Conservation (phyloP, 2,113 vertebrate species). For the Pelodiscus sinensis region DNA sequence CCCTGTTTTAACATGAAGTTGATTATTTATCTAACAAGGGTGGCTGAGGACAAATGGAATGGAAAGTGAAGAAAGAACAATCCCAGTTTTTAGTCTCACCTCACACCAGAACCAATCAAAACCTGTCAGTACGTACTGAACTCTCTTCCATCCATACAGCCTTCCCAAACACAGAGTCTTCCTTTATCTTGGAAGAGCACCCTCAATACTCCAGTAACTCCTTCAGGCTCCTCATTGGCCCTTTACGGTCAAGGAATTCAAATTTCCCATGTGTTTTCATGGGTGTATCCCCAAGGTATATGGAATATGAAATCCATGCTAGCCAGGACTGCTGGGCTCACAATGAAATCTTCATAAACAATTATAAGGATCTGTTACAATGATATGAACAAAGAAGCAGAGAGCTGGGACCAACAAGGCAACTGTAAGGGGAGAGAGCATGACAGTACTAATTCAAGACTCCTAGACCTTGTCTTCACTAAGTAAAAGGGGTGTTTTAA, state of each 20-base stretch:
- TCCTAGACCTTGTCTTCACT: neutral
- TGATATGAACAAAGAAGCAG: neutral
- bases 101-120: neutral
- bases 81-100: neutral
- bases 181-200: neutral
- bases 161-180: neutral
- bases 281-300: neutral
- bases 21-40: neutral
- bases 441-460: neutral
- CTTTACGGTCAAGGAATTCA: neutral
- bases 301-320: rapidly evolving
- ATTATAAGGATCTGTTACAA: neutral
- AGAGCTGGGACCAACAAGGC: neutral
- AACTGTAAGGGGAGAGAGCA: neutral
- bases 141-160: neutral
- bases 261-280: neutral
- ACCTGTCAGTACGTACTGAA: neutral
- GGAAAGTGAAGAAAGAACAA: neutral
- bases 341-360: neutral
- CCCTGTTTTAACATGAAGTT: neutral
- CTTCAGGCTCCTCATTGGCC: neutral
- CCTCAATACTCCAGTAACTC: neutral
- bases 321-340: neutral
- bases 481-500: neutral
- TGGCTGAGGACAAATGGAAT: rapidly evolving